These are phyloP conservation scores for Drosophila subobscura DNA, from an alignment of 1,140 invertebrate genomes.

Conservation along the genomic window DNA sequence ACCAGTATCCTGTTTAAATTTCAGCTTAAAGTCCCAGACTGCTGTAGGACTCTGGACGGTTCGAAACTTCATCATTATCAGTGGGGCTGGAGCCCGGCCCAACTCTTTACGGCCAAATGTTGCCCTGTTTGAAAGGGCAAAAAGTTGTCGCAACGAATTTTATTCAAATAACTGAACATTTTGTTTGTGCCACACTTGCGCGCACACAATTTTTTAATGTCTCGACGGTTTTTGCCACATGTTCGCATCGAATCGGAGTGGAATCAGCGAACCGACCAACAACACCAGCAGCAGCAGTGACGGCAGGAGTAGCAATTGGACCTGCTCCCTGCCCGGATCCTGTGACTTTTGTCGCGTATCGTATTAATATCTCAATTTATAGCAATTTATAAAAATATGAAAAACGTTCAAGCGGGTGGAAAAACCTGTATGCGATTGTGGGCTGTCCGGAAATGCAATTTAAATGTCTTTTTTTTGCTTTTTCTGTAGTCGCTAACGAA, in stretches of 20 bases:
- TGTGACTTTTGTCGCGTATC: constrained; percentile 76
- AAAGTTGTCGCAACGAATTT: constrained; percentile 68
- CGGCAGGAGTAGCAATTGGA: constrained; percentile 12
- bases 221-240: constrained; percentile 71
- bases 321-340: constrained; percentile 18
- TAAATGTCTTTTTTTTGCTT: constrained; percentile 55
- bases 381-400: constrained; percentile 82
- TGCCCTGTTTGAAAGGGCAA: constrained; percentile 27
- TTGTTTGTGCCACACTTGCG: constrained; percentile 78
- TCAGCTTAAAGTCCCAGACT: constrained; percentile 54
- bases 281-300: constrained; percentile 23
- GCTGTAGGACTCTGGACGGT: neutral
- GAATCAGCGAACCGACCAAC: constrained; percentile 64
- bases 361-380: constrained; percentile 82
- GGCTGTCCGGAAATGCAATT: constrained; percentile 65
- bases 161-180: constrained; percentile 79
- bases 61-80: constrained; percentile 65
- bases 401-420: constrained; percentile 50
- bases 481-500: constrained; percentile 41
- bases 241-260: constrained; percentile 28
- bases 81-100: neutral
- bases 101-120: constrained; percentile 60
- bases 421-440: constrained; percentile 20
- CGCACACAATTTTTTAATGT: constrained; percentile 72
- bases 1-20: constrained; percentile 57